These are phyloP conservation scores for Leptinotarsa haldemani DNA, from an alignment of 2,888 invertebrate genomes.

Conservation along the genomic window DNA sequence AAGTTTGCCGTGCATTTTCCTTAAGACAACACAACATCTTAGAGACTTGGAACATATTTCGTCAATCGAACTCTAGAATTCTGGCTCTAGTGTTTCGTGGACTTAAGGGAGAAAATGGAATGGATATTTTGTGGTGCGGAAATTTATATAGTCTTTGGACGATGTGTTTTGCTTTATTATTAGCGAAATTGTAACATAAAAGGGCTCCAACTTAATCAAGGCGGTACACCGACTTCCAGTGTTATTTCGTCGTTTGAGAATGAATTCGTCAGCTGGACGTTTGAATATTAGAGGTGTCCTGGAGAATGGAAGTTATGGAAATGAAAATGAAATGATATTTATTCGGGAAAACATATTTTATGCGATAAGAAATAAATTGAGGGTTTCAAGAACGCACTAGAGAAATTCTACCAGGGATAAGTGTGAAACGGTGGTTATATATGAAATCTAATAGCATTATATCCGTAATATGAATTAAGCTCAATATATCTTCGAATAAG, in stretches of 20 bases:
- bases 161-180: constrained; percentile 52
- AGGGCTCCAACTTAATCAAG: constrained; percentile 36
- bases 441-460: no score
- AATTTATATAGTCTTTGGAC: constrained; percentile 47
- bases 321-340: no score
- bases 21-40: constrained; percentile 62
- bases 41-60: constrained; percentile 49
- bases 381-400: no score
- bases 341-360: no score
- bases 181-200: constrained; percentile 40
- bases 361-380: no score
- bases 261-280: not conserved
- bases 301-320: not conserved
- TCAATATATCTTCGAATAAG: no score
- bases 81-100: constrained; percentile 30
- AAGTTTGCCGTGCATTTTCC: constrained; percentile 64
- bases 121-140: constrained; percentile 28
- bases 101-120: constrained; percentile 36
- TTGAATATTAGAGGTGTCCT: not conserved
- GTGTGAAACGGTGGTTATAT: no score
- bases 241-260: constrained; percentile 30
- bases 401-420: no score
- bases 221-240: constrained; percentile 28
- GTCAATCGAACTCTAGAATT: constrained; percentile 30
- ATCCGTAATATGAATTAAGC: no score